These are phyloP conservation scores for Cerastis leucographa DNA, from an alignment of 2,888 invertebrate species.

Conservation along the genomic window DNA sequence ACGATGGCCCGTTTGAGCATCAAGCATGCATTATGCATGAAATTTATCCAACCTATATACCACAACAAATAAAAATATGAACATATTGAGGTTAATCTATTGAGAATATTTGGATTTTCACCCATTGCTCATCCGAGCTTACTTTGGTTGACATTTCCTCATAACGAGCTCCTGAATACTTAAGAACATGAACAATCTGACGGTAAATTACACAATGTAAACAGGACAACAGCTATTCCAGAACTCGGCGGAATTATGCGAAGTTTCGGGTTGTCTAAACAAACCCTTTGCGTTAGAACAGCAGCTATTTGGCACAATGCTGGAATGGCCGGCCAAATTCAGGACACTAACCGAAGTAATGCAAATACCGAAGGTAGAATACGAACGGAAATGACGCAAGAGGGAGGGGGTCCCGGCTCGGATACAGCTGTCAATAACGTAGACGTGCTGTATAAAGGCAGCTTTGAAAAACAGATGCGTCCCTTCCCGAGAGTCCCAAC, in stretches of 20 bases:
- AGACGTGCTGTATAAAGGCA: conserved; percentile 63
- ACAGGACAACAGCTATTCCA: conserved; percentile 48
- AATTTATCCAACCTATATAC: conserved; percentile 63
- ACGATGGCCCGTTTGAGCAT: conserved; percentile 45
- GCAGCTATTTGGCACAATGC: conserved; percentile 51
- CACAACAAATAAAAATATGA: conserved; percentile 49
- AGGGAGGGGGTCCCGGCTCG: conserved; percentile 64
- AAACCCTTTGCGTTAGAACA: conserved; percentile 48
- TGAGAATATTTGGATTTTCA: conserved; percentile 19
- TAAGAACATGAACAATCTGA: conserved; percentile 16
- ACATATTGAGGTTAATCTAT: conserved; percentile 36
- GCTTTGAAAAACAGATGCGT: conserved; percentile 69
- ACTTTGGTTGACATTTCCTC: conserved; percentile 34
- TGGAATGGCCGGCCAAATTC: conserved; percentile 47
- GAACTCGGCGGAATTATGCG: conserved; percentile 36
- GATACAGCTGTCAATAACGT: conserved; percentile 74
- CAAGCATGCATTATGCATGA: conserved; percentile 66
- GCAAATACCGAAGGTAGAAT: conserved; percentile 59
- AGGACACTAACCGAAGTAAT: conserved; percentile 49
- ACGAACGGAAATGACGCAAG: conserved; percentile 65
- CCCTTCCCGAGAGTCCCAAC: conserved; percentile 55
- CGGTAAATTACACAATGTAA: conserved; percentile 29
- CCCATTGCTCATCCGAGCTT: conserved; percentile 12
- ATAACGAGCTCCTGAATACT: conserved; percentile 31
- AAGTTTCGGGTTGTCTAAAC: conserved; percentile 46